phyloP scores from a whole-genome alignment of 1,140 invertebrate species.

The Drosophila ananassae region DNA sequence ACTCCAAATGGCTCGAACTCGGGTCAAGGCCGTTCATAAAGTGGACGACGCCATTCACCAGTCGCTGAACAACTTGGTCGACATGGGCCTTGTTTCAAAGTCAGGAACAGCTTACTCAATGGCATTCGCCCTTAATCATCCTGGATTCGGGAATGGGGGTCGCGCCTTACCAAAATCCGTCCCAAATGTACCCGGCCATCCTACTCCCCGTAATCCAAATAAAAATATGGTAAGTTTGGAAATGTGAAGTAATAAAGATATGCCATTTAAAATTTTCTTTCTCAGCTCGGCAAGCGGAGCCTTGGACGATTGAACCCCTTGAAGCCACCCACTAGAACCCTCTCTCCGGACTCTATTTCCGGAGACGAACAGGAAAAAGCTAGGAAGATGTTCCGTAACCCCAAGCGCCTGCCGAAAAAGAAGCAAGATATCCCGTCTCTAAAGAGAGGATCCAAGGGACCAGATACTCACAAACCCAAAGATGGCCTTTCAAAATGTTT shows the following conservation, averaged over 20 bases:
- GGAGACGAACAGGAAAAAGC: constrained; percentile 22
- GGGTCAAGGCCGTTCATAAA: background rate
- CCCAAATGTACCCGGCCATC: background rate
- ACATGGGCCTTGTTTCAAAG: constrained; percentile 17
- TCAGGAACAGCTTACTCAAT: constrained; percentile 3
- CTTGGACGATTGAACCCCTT: constrained; percentile 14
- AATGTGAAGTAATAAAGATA: background rate
- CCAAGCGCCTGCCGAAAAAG: constrained; percentile 6
- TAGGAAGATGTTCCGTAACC: constrained; percentile 30
- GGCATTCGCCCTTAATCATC: background rate
- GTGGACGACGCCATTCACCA: constrained; percentile 25
- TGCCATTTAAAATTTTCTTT: background rate
- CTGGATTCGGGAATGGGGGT: background rate
- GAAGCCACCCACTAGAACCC: background rate
- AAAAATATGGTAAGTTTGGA: background rate
- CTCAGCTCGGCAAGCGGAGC: background rate
- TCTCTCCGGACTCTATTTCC: constrained; percentile 39
- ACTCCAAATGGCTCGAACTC: constrained; percentile 11
- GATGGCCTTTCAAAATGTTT: background rate
- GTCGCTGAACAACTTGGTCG: constrained; percentile 37
- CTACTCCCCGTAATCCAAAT: background rate
- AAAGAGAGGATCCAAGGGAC: background rate
- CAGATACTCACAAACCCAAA: background rate
- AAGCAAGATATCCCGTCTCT: background rate
- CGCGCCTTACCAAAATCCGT: background rate